Evolutionary conservation across 2,888 invertebrate genomes (phyloP).

Genomic region (Rhagonycha lutea): DNA sequence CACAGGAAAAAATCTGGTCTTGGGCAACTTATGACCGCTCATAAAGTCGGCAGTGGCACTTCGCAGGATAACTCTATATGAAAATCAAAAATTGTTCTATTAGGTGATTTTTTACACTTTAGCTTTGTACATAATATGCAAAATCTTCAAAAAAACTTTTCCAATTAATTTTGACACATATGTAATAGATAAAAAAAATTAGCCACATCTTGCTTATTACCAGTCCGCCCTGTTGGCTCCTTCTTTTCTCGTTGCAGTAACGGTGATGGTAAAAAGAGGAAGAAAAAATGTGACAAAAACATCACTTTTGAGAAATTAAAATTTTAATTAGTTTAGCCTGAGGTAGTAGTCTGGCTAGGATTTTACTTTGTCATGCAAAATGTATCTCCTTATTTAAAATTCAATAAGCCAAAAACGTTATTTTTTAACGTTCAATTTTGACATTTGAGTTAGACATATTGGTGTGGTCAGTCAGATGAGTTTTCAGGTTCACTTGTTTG

Average conservation of each 20-base stretch:
- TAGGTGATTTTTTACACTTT: too few relatives aligned
- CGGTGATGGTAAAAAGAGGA: background rate
- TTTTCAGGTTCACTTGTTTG: background rate
- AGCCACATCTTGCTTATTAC: background rate
- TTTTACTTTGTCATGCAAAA: conserved; percentile 33
- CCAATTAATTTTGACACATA: too few relatives aligned
- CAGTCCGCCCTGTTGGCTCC: background rate
- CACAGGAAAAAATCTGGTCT: too few relatives aligned
- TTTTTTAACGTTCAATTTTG: conserved; percentile 32
- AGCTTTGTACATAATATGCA: too few relatives aligned
- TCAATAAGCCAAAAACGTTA: conserved; percentile 30
- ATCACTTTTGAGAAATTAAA: background rate
- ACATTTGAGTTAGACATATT: conserved; percentile 33
- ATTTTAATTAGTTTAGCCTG: background rate
- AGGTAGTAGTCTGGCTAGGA: background rate
- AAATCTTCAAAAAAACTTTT: too few relatives aligned
- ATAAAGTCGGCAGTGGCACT: too few relatives aligned
- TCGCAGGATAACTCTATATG: too few relatives aligned
- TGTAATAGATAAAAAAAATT: too few relatives aligned
- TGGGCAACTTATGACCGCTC: too few relatives aligned
- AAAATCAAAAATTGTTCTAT: too few relatives aligned
- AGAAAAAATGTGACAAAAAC: background rate
- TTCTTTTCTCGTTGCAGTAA: background rate
- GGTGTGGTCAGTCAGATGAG: conserved; percentile 14
- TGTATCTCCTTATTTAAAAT: conserved; percentile 32